Percentiles rank a stretch among this genome's conserved stretches.
Conservation (phyloP, 2,797 vertebrate species). For the Sitta carolinensis region DNA sequence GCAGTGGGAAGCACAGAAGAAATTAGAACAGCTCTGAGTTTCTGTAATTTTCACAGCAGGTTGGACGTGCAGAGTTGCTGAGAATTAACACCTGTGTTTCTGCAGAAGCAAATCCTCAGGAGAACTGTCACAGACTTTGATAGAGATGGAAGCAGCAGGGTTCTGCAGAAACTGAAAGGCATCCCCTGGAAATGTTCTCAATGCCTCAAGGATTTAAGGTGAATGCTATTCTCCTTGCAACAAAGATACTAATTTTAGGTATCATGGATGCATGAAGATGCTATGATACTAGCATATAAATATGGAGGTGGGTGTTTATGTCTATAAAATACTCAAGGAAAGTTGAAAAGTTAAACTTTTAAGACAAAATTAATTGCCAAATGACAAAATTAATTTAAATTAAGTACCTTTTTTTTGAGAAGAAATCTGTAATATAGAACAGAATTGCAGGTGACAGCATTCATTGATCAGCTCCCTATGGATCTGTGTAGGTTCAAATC, state of each 20-base stretch:
- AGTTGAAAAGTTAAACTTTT: not conserved
- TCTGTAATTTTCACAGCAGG: slow-evolving; percentile 47
- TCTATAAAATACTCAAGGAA: not conserved
- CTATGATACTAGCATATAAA: not conserved
- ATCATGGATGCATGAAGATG: not conserved
- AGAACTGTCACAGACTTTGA: slow-evolving; percentile 9
- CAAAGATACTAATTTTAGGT: not conserved
- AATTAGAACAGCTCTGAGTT: slow-evolving; percentile 17
- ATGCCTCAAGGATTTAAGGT: not conserved
- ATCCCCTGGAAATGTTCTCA: not conserved
- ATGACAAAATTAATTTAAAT: not conserved
- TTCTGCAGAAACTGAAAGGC: not conserved
- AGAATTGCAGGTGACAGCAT: not conserved
- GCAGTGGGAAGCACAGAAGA: not conserved
- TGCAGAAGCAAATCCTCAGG: slow-evolving; percentile 25
- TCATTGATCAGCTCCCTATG: not conserved
- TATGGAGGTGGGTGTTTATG: not conserved
- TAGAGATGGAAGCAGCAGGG: slow-evolving; percentile 1
- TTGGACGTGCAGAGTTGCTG: slow-evolving; percentile 17
- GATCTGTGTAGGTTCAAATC: not conserved
- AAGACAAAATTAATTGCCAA: not conserved
- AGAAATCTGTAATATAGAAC: not conserved
- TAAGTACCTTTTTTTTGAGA: not conserved
- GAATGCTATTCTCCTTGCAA: not conserved
- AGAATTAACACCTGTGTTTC: slow-evolving; percentile 45